These are phyloP conservation scores for Amphiprion ocellaris DNA, from an alignment of 2,113 vertebrate genomes.

Conservation along the genomic window DNA sequence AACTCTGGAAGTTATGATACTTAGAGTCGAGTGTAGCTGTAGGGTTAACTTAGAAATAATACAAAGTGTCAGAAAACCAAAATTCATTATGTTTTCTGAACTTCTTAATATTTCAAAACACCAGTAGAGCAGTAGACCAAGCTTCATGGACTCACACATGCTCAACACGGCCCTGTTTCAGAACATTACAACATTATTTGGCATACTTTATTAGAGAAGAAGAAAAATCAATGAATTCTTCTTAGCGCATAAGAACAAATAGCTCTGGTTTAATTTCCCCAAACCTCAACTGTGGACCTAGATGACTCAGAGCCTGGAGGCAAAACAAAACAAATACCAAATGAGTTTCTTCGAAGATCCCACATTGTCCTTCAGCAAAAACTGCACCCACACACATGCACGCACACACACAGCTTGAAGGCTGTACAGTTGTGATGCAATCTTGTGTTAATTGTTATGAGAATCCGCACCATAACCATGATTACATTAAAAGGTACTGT, in stretches of 20 bases:
- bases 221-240: conserved; percentile 16
- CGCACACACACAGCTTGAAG: not conserved
- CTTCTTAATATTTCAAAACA: conserved; percentile 17
- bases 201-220: conserved; percentile 3
- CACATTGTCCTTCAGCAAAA: conserved; percentile 29
- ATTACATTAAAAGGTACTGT: conserved; percentile 2
- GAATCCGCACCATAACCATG: not conserved
- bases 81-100: not conserved
- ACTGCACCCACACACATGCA: conserved; percentile 1
- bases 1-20: not conserved
- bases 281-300: conserved; percentile 17
- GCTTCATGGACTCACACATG: not conserved
- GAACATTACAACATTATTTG: not conserved
- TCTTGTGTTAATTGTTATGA: not conserved
- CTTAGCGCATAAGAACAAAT: not conserved
- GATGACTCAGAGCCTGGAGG: conserved; percentile 36
- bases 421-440: not conserved
- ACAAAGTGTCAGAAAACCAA: not conserved
- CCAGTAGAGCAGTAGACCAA: not conserved
- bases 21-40: not conserved
- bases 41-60: not conserved
- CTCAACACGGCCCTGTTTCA: conserved; percentile 4
- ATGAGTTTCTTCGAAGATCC: conserved; percentile 42
- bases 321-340: conserved; percentile 56
- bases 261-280: conserved; percentile 28